Percentiles rank a stretch among this genome's conserved stretches.
Conservation (phyloP, 1,140 invertebrate genomes). For the Fopius arisanus region DNA sequence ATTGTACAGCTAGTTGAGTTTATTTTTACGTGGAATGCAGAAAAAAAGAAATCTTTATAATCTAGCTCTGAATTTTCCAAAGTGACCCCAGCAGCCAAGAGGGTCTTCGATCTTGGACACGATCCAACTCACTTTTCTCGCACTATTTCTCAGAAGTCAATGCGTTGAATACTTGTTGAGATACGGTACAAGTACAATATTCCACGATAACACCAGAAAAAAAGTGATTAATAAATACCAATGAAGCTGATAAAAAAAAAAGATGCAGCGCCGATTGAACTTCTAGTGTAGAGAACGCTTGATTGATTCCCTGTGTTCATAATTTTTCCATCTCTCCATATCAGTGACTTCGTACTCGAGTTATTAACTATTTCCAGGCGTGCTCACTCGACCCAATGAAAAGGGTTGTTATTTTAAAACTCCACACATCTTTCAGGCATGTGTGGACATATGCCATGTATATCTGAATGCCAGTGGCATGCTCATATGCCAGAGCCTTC, state of each 20-base stretch:
- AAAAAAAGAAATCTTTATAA: not conserved
- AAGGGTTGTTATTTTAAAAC: constrained; percentile 40
- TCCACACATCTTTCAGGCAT: constrained; percentile 27
- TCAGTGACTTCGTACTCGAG: constrained; percentile 44
- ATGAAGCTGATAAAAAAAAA: no score
- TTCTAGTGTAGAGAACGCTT: no score
- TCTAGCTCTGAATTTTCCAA: not conserved
- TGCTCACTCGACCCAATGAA: constrained; percentile 7
- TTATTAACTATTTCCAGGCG: constrained; percentile 28
- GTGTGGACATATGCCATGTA: constrained; percentile 24
- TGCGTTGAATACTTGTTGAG: not conserved
- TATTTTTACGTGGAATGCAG: not conserved
- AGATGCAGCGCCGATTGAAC: no score
- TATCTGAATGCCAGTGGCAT: constrained; percentile 4
- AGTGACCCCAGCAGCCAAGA: not conserved
- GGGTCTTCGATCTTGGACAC: not conserved
- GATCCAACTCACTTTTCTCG: not conserved
- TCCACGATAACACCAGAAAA: no score
- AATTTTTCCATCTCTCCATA: no score
- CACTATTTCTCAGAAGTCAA: not conserved
- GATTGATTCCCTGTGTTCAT: no score
- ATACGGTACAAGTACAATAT: not conserved
- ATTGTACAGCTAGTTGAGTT: not conserved
- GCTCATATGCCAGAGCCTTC: not conserved
- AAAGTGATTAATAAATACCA: no score